A percentile compares a stretch with the other conserved stretches of the same genome.
phyloP scores from a whole-genome alignment of 1,140 invertebrate species.

The Radopholus similis region DNA sequence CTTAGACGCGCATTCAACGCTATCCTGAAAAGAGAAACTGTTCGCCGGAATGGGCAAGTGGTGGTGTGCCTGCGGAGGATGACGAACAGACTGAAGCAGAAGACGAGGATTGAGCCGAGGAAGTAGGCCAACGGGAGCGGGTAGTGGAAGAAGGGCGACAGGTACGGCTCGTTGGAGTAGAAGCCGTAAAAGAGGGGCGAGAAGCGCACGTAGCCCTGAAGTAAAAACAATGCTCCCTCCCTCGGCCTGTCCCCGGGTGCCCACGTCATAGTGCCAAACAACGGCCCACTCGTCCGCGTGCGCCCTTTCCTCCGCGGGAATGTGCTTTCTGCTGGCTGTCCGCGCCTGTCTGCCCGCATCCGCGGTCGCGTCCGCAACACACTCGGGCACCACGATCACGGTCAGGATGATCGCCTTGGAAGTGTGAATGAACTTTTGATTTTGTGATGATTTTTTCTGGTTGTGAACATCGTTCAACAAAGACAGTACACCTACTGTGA shows the following conservation, averaged over 20 bases:
- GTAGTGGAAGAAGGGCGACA: conserved; percentile 67
- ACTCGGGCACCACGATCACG: conserved; percentile 85
- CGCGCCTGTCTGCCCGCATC: conserved; percentile 61
- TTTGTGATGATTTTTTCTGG: neutral
- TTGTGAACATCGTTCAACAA: too few relatives aligned
- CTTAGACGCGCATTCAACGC: conserved; percentile 87
- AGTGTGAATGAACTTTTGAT: neutral
- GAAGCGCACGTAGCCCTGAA: conserved; percentile 75
- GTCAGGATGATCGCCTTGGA: conserved; percentile 68
- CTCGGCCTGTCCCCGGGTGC: too few relatives aligned
- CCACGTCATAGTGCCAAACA: conserved; percentile 32
- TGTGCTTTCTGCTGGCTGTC: conserved; percentile 67
- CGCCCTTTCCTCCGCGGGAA: conserved; percentile 72
- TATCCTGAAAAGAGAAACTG: conserved; percentile 67
- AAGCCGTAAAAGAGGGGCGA: conserved; percentile 94
- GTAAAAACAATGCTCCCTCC: neutral
- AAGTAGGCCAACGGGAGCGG: conserved; percentile 89
- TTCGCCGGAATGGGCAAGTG: neutral
- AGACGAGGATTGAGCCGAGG: conserved; percentile 77
- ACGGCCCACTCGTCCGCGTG: conserved; percentile 72
- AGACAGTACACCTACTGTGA: too few relatives aligned
- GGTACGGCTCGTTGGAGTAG: conserved; percentile 67
- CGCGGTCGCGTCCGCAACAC: conserved; percentile 67
- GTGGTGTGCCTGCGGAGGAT: conserved; percentile 77
- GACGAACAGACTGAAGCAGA: conserved; percentile 87